Evolutionary conservation across 2,888 invertebrate species (phyloP).

Genomic region (Agrotis ipsilon): DNA sequence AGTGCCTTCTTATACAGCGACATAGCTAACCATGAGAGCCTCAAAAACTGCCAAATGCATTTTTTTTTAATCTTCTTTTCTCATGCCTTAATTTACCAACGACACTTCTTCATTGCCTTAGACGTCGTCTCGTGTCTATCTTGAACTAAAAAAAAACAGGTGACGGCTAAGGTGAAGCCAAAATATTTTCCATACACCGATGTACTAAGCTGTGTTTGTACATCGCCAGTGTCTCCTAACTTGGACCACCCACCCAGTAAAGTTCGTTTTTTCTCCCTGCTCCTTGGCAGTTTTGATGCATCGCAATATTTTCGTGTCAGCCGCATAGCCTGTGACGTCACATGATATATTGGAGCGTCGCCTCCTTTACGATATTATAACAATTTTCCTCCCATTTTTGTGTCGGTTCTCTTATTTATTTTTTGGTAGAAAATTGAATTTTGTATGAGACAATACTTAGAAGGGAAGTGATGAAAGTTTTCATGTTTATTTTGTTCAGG

Average conservation of each 20-base stretch:
- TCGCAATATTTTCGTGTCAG: slow-evolving; percentile 89
- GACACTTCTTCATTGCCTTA: no score
- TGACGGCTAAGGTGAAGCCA: no score
- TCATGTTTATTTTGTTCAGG: not conserved
- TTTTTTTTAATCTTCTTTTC: no score
- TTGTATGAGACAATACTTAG: not conserved
- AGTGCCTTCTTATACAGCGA: not conserved
- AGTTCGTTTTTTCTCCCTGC: slow-evolving; percentile 82
- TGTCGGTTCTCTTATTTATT: slow-evolving; percentile 50
- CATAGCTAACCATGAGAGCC: not conserved
- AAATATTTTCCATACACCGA: not conserved
- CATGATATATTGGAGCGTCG: slow-evolving; percentile 85
- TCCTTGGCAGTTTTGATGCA: slow-evolving; percentile 89
- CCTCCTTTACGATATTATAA: slow-evolving; percentile 70
- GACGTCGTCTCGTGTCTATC: not conserved
- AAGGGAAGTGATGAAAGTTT: not conserved
- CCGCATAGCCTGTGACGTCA: slow-evolving; percentile 83
- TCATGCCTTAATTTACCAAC: not conserved
- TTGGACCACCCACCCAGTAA: slow-evolving; percentile 56
- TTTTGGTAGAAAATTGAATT: slow-evolving; percentile 56
- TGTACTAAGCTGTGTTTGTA: not conserved
- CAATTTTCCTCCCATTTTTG: slow-evolving; percentile 57
- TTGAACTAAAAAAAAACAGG: not conserved
- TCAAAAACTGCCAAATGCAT: not conserved
- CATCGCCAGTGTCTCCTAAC: slow-evolving; percentile 29